Percentiles rank a stretch among this genome's conserved stretches.
phyloP scores from a whole-genome alignment of 1,140 invertebrate genomes.

The Teleopsis dalmanni region DNA sequence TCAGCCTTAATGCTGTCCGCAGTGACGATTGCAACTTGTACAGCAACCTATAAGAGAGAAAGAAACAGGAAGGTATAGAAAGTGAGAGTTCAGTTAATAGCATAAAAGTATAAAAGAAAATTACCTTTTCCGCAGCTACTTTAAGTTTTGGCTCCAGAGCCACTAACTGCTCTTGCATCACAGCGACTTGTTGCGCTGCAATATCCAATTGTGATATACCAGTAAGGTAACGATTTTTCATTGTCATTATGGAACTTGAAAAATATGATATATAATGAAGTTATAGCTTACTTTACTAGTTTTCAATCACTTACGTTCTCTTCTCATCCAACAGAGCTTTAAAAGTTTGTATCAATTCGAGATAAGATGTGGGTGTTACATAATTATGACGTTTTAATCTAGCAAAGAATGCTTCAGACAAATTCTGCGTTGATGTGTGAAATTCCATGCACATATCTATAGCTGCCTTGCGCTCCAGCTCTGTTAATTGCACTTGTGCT shows the following conservation, averaged over 20 bases:
- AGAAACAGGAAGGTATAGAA: not conserved
- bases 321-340: slow-evolving; percentile 74
- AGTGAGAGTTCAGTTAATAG: not conserved
- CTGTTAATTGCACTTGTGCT: slow-evolving; percentile 73
- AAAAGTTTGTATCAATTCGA: slow-evolving; percentile 87
- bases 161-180: slow-evolving; percentile 79
- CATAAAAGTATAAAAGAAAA: not conserved
- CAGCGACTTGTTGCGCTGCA: slow-evolving; percentile 72
- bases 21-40: slow-evolving; percentile 59
- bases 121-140: slow-evolving; percentile 58
- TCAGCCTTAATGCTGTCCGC: slow-evolving; percentile 58
- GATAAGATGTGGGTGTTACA: slow-evolving; percentile 89
- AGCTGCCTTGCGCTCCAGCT: slow-evolving; percentile 59
- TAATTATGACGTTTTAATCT: slow-evolving; percentile 74
- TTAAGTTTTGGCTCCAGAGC: slow-evolving; percentile 82
- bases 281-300: not conserved
- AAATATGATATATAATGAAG: slow-evolving; percentile 1
- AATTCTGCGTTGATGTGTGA: slow-evolving; percentile 72
- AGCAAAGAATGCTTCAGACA: slow-evolving; percentile 67
- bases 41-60: slow-evolving; percentile 23
- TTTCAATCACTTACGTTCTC: slow-evolving; percentile 52
- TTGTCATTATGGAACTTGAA: slow-evolving; percentile 45
- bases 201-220: slow-evolving; percentile 81
- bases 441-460: slow-evolving; percentile 88
- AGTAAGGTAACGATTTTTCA: slow-evolving; percentile 71